Conservation (phyloP, 2,888 invertebrate species). For the Limnephilus lunatus region DNA sequence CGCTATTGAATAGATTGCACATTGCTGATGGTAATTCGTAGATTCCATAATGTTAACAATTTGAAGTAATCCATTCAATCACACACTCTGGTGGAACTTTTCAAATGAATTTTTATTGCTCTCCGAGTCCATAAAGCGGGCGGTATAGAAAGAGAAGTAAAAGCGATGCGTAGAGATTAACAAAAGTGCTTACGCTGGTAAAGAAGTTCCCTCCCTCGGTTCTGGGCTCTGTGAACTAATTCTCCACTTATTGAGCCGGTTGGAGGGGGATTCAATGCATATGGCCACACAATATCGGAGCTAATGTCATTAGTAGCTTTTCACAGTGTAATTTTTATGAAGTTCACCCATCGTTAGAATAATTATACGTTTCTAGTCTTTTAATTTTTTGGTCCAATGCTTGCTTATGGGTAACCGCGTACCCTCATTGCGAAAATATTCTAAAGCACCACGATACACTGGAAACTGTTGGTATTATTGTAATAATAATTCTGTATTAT, state of each 20-base stretch:
- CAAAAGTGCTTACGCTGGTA: constrained; percentile 63
- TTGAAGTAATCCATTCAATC: constrained; percentile 59
- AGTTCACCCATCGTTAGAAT: constrained; percentile 19
- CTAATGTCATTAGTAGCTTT: constrained; percentile 62
- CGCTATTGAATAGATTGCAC: background rate
- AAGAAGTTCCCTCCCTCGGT: constrained; percentile 49
- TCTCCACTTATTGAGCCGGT: constrained; percentile 60
- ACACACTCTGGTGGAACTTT: constrained; percentile 53
- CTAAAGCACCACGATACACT: background rate
- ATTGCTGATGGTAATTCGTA: background rate
- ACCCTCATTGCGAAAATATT: background rate
- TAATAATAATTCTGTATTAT: too few relatives aligned
- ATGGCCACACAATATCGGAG: constrained; percentile 62
- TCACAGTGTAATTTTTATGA: constrained; percentile 35
- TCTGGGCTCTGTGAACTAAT: constrained; percentile 56
- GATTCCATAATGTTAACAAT: constrained; percentile 8
- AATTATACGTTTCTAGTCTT: background rate
- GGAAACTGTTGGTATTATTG: too few relatives aligned
- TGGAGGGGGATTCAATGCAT: constrained; percentile 52
- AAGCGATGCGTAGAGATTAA: constrained; percentile 57
- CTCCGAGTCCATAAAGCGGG: constrained; percentile 40
- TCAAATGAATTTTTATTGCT: constrained; percentile 62
- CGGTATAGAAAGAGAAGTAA: constrained; percentile 26
- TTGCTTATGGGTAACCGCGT: background rate
- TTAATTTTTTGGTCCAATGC: background rate